Conservation (phyloP, 2,888 invertebrate species). For the Odontocerum albicorne region DNA sequence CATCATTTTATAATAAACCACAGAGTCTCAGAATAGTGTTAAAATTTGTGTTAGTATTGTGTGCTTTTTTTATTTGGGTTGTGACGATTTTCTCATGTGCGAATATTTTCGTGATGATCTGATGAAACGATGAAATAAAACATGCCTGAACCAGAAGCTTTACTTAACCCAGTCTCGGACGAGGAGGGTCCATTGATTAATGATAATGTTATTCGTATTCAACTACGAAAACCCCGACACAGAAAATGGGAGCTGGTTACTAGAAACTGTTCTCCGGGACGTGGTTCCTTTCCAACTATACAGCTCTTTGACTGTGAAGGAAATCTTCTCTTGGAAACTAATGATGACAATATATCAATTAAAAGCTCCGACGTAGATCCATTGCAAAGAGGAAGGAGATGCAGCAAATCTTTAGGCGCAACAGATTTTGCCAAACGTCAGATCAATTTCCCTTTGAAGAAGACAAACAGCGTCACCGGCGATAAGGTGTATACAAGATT, state of each 20-base stretch:
- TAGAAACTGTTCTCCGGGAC: conserved; percentile 62
- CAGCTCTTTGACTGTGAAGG: conserved; percentile 66
- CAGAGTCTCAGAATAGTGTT: neutral
- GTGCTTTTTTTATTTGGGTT: neutral
- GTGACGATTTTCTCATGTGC: neutral
- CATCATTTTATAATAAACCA: conserved; percentile 9
- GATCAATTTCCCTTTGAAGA: conserved; percentile 45
- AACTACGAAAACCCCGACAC: conserved; percentile 61
- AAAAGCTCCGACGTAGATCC: conserved; percentile 49
- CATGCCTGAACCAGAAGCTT: conserved; percentile 18
- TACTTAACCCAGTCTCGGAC: conserved; percentile 38
- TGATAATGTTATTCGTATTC: conserved; percentile 61
- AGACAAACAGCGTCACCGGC: conserved; percentile 53
- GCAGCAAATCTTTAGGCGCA: conserved; percentile 38
- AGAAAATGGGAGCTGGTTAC: conserved; percentile 68
- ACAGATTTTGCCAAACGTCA: conserved; percentile 32
- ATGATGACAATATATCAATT: conserved; percentile 57
- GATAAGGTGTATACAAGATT: conserved; percentile 52
- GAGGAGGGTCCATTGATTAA: conserved; percentile 54
- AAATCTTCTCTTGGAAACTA: conserved; percentile 62
- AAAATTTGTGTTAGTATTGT: neutral
- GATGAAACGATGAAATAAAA: conserved; percentile 22
- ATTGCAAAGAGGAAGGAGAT: conserved; percentile 44
- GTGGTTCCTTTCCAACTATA: conserved; percentile 61
- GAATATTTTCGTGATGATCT: neutral